Percentiles rank a stretch among this genome's conserved stretches.
phyloP scores from a whole-genome alignment of 2,888 invertebrate genomes.

The Achlya flavicornis region DNA sequence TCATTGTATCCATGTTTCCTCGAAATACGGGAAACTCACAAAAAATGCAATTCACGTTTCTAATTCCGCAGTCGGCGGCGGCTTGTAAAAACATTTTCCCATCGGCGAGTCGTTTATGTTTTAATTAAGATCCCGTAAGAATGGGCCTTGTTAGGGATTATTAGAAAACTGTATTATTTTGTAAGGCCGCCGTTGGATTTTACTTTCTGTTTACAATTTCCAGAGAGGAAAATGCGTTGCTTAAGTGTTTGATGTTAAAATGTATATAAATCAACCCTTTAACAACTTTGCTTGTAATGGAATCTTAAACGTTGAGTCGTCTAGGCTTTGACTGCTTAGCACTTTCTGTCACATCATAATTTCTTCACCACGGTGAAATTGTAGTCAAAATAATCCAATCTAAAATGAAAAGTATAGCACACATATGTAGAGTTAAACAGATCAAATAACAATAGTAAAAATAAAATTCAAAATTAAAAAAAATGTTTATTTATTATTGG shows the following conservation, averaged over 20 bases:
- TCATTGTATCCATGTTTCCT: conserved; percentile 3
- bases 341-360: too few relatives aligned
- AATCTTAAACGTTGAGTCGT: too few relatives aligned
- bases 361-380: too few relatives aligned
- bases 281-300: too few relatives aligned
- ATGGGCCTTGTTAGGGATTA: conserved; percentile 56
- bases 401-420: too few relatives aligned
- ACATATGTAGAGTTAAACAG: too few relatives aligned
- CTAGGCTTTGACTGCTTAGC: too few relatives aligned
- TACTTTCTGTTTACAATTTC: conserved; percentile 36
- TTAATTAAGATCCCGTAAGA: conserved; percentile 66
- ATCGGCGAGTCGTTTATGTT: conserved; percentile 70
- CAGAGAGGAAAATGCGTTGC: background rate
- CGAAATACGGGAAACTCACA: conserved; percentile 25
- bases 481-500: too few relatives aligned
- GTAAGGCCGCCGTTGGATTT: conserved; percentile 29
- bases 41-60: conserved; percentile 49
- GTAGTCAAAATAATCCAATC: too few relatives aligned
- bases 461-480: too few relatives aligned
- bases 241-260: background rate
- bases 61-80: conserved; percentile 31
- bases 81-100: conserved; percentile 40
- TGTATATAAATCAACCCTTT: too few relatives aligned
- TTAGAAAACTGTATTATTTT: conserved; percentile 59
- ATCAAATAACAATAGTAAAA: too few relatives aligned